Base-by-base conservation (phyloP, 2,888 invertebrate species). In the Eucriotettix oculatus region DNA sequence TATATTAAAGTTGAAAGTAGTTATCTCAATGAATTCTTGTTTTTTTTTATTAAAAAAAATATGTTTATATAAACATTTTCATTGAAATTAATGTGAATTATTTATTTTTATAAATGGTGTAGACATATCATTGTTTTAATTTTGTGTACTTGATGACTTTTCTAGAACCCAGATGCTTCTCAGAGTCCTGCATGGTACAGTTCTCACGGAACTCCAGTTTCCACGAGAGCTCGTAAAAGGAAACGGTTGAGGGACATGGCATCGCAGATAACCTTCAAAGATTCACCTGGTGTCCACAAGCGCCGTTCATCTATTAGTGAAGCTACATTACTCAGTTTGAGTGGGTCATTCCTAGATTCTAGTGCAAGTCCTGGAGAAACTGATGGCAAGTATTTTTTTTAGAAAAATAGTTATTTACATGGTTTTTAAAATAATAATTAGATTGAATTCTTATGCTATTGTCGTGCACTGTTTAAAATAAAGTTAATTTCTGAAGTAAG, bases 271-370 rank as follows among this genome's bases (percentile, higher is more conserved):
- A 72, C 82, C 62, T 80, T 79, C 10, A 62, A 62, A 43, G 63
- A 64, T 29, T 64, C 64, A 58, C 77, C 83, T 16, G 82, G 82
- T 65, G 73, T 82, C 55, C 79, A 83, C 70, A 93, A 93, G 74
- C 80, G 93, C 41, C 82, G 92, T 64, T 91, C 92, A 1, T 90
- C 90, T 10, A 85, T 90, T 56, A 87, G 88, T 66, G 92, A 92
- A 75, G 86, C 90, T 56, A 90, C 88, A 44, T 79, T 88, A 62
- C 79, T 92, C 61, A 90, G 90, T 66, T 83, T 90, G 59, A 90
- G 90, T 65, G 89, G 88, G 43, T 93, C 92, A 67, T 87, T 93
- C 73, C 79, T 95, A 65, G 95, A 95, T 72, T 88, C 48, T 14
- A 14, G 48, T 9, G 12, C 48, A 14, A n/a, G 48, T 14, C 12